phyloP scores from a whole-genome alignment of 2,888 invertebrate species.

The Sphinx pinastri region DNA sequence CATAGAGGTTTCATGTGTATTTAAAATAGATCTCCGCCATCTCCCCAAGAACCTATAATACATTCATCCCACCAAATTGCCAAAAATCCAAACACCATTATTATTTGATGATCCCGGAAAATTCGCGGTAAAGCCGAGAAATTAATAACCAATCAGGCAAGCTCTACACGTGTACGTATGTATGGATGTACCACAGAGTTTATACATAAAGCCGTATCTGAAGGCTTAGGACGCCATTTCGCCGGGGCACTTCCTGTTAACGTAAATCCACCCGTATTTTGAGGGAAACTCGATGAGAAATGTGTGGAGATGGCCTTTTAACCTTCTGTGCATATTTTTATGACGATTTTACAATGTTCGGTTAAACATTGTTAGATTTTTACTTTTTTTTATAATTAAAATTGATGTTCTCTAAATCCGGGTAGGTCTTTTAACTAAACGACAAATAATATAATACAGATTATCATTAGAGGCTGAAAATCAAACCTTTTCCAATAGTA shows the following conservation, averaged over 20 bases:
- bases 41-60: no score
- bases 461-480: no score
- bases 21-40: no score
- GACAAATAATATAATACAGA: no score
- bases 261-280: constrained; percentile 75
- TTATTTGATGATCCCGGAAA: not conserved
- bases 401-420: no score
- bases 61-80: not conserved
- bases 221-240: constrained; percentile 75
- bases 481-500: no score
- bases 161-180: constrained; percentile 1
- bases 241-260: constrained; percentile 74
- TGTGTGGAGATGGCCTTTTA: constrained; percentile 24
- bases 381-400: no score
- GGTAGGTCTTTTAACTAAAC: no score
- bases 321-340: constrained; percentile 11
- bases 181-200: constrained; percentile 31
- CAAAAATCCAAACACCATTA: constrained; percentile 2
- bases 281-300: constrained; percentile 32
- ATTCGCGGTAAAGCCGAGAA: constrained; percentile 28
- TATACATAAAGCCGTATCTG: constrained; percentile 61
- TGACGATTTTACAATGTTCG: not conserved
- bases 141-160: constrained; percentile 46
- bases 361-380: not conserved
- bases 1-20: no score